Conservation (phyloP, 2,888 invertebrate species). For the Cephonodes hylas region DNA sequence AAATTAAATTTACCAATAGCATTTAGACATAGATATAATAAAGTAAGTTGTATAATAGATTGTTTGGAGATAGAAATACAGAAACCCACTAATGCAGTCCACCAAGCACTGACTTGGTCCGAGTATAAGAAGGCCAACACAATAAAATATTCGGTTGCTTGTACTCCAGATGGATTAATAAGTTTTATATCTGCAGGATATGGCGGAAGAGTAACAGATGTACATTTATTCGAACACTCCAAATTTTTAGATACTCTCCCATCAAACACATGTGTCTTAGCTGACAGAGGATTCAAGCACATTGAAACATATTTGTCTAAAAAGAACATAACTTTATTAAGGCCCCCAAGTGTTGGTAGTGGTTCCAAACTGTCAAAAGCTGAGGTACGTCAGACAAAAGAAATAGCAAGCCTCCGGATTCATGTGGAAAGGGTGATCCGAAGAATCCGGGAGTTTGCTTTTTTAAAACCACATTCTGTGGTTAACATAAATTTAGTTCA, state of each 20-base stretch:
- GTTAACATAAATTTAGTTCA: neutral
- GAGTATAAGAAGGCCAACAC: slow-evolving; percentile 42
- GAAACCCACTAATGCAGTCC: slow-evolving; percentile 40
- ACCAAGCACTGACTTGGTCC: slow-evolving; percentile 48
- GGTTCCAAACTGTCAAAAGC: neutral
- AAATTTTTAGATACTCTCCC: neutral
- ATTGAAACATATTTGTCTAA: neutral
- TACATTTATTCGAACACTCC: neutral
- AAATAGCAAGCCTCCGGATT: neutral
- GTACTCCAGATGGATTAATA: slow-evolving; percentile 33
- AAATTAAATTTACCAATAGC: slow-evolving; percentile 29
- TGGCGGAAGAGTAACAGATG: slow-evolving; percentile 10
- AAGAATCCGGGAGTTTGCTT: neutral
- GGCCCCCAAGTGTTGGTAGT: neutral
- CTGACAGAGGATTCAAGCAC: neutral
- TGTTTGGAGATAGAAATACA: slow-evolving; percentile 50
- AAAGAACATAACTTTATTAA: neutral
- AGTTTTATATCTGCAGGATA: slow-evolving; percentile 24
- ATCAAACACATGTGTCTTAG: neutral
- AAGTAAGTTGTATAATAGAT: slow-evolving; percentile 45
- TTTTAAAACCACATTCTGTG: neutral
- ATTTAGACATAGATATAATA: slow-evolving; percentile 33
- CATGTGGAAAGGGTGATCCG: neutral
- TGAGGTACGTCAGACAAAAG: neutral
- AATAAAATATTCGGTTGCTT: slow-evolving; percentile 32